These are phyloP conservation scores for Strigamia crassipes DNA, from an alignment of 2,888 invertebrate species.

Conservation along the genomic window DNA sequence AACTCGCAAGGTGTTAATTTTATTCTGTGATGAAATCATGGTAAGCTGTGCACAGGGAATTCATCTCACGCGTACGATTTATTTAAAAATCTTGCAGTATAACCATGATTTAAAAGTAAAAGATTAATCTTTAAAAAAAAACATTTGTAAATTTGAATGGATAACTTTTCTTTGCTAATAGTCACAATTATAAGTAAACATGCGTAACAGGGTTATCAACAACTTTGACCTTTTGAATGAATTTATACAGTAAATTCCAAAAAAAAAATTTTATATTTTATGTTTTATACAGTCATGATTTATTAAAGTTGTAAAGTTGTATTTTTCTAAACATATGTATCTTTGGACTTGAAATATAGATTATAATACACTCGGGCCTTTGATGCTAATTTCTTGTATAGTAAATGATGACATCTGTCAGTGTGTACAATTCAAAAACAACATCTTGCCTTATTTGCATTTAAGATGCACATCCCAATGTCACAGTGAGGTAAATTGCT, in stretches of 20 bases:
- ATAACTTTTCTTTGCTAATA: neutral
- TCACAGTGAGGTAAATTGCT: constrained; percentile 9
- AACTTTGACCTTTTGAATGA: neutral
- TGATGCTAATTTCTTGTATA: constrained; percentile 4
- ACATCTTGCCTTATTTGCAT: constrained; percentile 4
- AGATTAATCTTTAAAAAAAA: neutral
- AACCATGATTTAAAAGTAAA: too few species aligned
- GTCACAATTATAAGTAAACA: constrained; percentile 29
- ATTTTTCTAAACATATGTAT: neutral
- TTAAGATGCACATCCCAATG: constrained; percentile 30
- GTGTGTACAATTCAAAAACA: constrained; percentile 11
- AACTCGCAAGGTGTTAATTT: constrained; percentile 29
- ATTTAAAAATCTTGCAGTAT: neutral
- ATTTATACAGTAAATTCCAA: neutral
- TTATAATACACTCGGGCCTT: neutral
- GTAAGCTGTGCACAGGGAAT: neutral
- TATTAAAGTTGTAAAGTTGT: neutral
- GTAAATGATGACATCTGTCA: constrained; percentile 40
- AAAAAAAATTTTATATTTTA: neutral
- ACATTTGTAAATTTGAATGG: neutral
- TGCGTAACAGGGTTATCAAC: neutral
- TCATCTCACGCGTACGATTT: neutral
- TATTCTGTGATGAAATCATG: constrained; percentile 20
- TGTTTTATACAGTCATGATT: neutral
- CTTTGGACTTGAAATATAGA: constrained; percentile 3